Base-by-base conservation (phyloP, 2,888 invertebrate genomes). In the Emmelina monodactyla region DNA sequence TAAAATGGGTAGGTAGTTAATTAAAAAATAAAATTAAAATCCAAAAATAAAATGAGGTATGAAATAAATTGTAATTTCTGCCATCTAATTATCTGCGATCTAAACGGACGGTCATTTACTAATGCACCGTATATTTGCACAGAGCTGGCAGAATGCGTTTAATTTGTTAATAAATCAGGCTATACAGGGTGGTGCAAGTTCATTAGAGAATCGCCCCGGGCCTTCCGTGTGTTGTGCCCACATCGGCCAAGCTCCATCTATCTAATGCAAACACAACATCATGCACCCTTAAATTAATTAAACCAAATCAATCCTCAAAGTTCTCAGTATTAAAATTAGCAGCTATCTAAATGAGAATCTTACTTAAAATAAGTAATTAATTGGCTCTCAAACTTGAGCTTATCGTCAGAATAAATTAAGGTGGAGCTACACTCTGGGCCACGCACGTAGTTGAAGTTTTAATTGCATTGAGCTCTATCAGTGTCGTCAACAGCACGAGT, bases 131-230 rank as follows among this genome's bases (percentile, higher is more conserved):
- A n/a, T n/a, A n/a, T n/a, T n/a, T n/a, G n/a, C n/a, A n/a, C 71
- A 73, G 72, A 73, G 78, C 72, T 75, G n/a, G 55, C 58, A 70
- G 70, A 70, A 76, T 76, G 79, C 79, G 67, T 73, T 79, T 78
- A 78, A 78, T 78, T 78, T 58, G 78, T 79, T 76, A 79, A 79
- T 79, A 79, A 78, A 79, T 79, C 78, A 75, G 76, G 64, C 65
- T 63, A 63, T n/a, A n/a, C 49, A 56, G 63, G 72, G 75, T n/a
- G 70, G 67, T 60, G 50, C 46, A 62, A 67, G 75, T 79, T 78
- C 76, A 79, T 79, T 78, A 78, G 75, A 72, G 58, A 64, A 72
- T 75, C 65, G 72, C 73, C 64, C 58, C 60, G 63, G 66, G 78
- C 67, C 69, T 73, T 72, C 73, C 72, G 67, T 73, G 6, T 66